Evolutionary conservation across 1,140 invertebrate genomes (phyloP), one percentile per base, ranked within the genome.

Genomic region (Metaphire vulgaris): DNA sequence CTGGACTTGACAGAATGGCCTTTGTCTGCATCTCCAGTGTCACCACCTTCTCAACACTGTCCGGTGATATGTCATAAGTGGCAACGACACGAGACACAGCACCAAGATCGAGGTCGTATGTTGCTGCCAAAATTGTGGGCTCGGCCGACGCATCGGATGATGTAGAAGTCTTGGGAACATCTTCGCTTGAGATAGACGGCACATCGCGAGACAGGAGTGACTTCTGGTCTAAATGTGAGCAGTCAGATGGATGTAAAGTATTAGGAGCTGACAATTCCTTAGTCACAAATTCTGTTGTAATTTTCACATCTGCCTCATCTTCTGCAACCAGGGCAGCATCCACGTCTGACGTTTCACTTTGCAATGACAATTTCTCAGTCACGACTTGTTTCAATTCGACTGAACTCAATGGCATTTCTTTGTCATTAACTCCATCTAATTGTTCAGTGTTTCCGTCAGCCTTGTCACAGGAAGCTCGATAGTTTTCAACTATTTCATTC

Each of bases 81-180:
- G 83, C 80, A 0, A 86, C 85, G 15, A 86, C 83, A 77, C 82
- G 81, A 34, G 83, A 85, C 41, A 86, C 84, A 74, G 80, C 80
- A 34, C 85, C 85, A 64, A 83, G 83, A 71, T 86, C 85, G 15
- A 86, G 77, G 41, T 86, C 85, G 81, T 86, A 86, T 1, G 84
- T 85, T 30, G 85, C 85, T 33, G 85, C 84, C 34, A 86, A 75
- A 12, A 85, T 74, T 66, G 84, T 85, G 30, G 85, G 85, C 74
- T 86, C 85, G 71, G 81, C 79, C 1, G 81, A 81, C 29, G 80
- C 80, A 74, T 85, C 83, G 41, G 84, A 85, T 29, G 83, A 85
- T 14, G 77, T 76, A 31, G 77, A 86, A 56, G 81, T 82, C 74
- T 85, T 84, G 21, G 82, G 79, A 12, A 83, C 78, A 67, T 86